Base-by-base conservation (phyloP, 1,140 invertebrate species). In the Harlomillsia oculata region DNA sequence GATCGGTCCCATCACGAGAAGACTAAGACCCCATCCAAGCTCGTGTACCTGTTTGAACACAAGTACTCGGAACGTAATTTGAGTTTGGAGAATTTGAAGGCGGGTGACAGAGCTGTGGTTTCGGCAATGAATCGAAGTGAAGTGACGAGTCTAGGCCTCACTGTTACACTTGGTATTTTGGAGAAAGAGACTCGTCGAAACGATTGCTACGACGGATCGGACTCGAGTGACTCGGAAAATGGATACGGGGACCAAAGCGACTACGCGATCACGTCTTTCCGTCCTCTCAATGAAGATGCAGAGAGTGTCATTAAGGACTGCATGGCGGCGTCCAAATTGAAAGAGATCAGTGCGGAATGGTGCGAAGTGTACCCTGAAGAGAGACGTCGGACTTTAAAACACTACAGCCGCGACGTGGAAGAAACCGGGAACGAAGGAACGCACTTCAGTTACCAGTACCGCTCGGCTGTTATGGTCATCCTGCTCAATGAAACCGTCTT, bases 71-170 rank as follows among this genome's bases (percentile, higher is more conserved):
- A 40, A 14, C 26, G 29, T 8, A 28, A 41, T 28, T n/a, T 53
- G 8, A 26, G 9, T 13, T 53, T 41, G 2, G 21, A 41, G 20
- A 41, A 41, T 21, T 53, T 53, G 37, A 53, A 53, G 20, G 23
- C 50, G 8, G 28, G 36, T 3, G 50, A 53, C 25, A 40, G 29
- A 39, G 37, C 3, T 2, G 20, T 53, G n/a, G 50, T 14, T 23
- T 13, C 23, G 14, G 13, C n/a, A 3, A 8, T 53, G 36, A 2
- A 5, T 26, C 36, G 1, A 25, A 53, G 29, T 6, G 6, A 28
- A 14, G 21, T 14, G 36, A 18, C 43, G 8, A 9, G 8, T 13
- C 43, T 8, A 13, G 13, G 18, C 29, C 21, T 53, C 8, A 26
- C 6, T 9, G 2, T 53, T 30, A 8, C 6, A 1, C 18, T 53